These are phyloP conservation scores for Trematocara zebra DNA, from an alignment of 2,113 vertebrate genomes.

Conservation along the genomic window DNA sequence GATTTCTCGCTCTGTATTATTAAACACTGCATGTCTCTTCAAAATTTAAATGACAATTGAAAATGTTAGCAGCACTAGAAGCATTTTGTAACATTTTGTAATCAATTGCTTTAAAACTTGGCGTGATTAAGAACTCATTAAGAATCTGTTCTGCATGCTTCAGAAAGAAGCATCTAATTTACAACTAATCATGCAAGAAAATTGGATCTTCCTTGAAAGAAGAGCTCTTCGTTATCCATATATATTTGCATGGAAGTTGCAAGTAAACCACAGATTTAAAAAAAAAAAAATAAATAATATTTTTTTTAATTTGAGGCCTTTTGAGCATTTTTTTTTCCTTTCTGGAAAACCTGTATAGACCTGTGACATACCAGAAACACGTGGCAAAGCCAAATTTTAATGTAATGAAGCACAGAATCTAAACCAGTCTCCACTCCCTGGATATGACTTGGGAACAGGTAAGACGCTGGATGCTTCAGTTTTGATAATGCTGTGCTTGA, in stretches of 20 bases:
- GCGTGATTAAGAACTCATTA: background rate
- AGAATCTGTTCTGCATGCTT: background rate
- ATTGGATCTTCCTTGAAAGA: background rate
- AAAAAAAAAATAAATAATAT: too few species aligned
- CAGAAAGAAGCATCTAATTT: background rate
- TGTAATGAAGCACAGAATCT: background rate
- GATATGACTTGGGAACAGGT: background rate
- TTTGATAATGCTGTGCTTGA: background rate
- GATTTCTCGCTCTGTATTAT: background rate
- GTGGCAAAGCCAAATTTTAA: background rate
- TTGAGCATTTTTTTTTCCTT: background rate
- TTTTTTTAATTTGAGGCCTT: background rate
- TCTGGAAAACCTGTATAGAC: background rate
- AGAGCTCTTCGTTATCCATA: background rate
- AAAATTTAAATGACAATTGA: background rate
- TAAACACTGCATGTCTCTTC: background rate
- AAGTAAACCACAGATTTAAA: background rate
- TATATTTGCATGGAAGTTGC: background rate
- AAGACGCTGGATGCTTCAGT: background rate
- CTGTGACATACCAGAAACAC: background rate
- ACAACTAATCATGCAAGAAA: background rate
- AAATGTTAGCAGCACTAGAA: background rate
- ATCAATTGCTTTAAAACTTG: background rate
- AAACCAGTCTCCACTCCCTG: background rate
- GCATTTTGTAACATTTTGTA: background rate